Conservation (phyloP, 2,888 invertebrate genomes). For the Ormyrus thymus region DNA sequence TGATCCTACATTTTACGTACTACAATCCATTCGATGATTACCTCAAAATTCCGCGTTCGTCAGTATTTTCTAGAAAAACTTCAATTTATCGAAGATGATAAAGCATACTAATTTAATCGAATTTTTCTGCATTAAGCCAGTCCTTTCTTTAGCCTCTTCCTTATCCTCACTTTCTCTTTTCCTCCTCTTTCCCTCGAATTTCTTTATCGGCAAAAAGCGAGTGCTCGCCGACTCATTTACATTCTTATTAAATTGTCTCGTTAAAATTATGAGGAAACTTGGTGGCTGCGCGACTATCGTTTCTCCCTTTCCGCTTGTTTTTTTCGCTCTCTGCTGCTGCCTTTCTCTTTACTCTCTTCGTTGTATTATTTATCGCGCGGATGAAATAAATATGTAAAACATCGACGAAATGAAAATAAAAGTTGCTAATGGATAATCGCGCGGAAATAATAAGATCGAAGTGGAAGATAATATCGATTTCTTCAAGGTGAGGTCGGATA, state of each 20-base stretch:
- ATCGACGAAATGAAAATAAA: too few species aligned
- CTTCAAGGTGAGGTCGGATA: too few species aligned
- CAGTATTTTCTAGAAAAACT: too few species aligned
- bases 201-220: conserved; percentile 48
- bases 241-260: conserved; percentile 54
- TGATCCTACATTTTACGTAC: too few species aligned
- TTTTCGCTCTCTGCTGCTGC: neutral
- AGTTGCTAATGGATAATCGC: too few species aligned
- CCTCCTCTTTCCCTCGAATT: conserved; percentile 35
- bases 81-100: too few species aligned
- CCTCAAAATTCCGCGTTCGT: too few species aligned
- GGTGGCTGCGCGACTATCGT: conserved; percentile 2
- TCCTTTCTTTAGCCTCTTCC: conserved; percentile 9
- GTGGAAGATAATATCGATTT: too few species aligned
- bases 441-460: too few species aligned
- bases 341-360: neutral
- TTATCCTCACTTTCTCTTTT: conserved; percentile 22
- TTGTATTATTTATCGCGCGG: too few species aligned
- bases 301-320: conserved; percentile 5
- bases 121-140: conserved; percentile 12
- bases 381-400: too few species aligned
- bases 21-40: too few species aligned
- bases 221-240: conserved; percentile 47
- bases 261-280: conserved; percentile 52
- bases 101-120: conserved; percentile 4